These are phyloP conservation scores for Leptocoma aspasia DNA, from an alignment of 2,113 vertebrate species.

Conservation along the genomic window DNA sequence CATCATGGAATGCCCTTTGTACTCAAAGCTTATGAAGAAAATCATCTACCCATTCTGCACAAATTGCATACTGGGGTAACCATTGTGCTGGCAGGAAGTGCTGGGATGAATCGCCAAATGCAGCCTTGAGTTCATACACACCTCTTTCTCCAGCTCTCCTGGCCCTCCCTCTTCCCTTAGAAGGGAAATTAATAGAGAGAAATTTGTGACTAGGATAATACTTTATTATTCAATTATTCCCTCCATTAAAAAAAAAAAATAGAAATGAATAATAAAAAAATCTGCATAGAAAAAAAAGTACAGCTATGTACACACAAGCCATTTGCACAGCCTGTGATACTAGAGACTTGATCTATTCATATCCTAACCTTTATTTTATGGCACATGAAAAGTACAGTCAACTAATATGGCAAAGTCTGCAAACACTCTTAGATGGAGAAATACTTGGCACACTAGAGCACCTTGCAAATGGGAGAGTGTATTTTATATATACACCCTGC, in stretches of 20 bases:
- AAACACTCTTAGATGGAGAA: background rate
- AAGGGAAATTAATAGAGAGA: background rate
- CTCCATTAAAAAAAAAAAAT: background rate
- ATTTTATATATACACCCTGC: background rate
- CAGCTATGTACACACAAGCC: background rate
- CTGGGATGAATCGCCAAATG: background rate
- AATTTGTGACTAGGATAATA: background rate
- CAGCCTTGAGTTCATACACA: background rate
- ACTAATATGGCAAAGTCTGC: background rate
- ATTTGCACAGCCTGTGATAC: background rate
- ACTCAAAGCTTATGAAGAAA: slow-evolving; percentile 20
- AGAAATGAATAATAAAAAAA: background rate
- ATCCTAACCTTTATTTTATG: background rate
- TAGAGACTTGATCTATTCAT: background rate
- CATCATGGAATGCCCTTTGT: slow-evolving; percentile 53
- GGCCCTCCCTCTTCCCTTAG: background rate
- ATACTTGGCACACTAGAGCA: background rate
- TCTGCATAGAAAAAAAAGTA: background rate
- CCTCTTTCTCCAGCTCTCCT: background rate
- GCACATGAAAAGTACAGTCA: background rate
- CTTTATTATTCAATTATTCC: background rate
- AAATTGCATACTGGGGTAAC: background rate
- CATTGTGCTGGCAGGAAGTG: background rate
- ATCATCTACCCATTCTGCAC: background rate
- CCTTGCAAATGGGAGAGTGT: background rate